Percentiles rank a stretch among this genome's conserved stretches.
phyloP scores from a whole-genome alignment of 1,140 invertebrate species.

The Ladona fulva region DNA sequence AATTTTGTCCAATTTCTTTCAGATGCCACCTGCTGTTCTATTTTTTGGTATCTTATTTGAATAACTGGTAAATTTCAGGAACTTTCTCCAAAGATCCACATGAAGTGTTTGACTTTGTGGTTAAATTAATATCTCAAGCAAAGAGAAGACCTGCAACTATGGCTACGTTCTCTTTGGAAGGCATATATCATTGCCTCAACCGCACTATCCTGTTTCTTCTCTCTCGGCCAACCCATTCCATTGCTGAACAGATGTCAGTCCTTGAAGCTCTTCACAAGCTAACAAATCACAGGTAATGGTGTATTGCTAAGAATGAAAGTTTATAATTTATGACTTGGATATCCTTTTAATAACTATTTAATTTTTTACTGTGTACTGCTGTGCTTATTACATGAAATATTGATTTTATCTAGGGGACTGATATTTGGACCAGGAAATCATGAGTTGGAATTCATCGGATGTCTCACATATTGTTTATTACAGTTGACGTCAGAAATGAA shows the following conservation, averaged over 20 bases:
- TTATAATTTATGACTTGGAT: conserved; percentile 17
- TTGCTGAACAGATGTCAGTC: conserved; percentile 84
- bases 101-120: conserved; percentile 91
- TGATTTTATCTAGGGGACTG: conserved; percentile 50
- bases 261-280: conserved; percentile 89
- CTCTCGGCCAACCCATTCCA: conserved; percentile 79
- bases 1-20: too few relatives aligned
- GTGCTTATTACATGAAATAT: not conserved
- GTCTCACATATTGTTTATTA: conserved; percentile 89
- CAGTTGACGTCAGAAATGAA: conserved; percentile 87
- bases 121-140: conserved; percentile 82
- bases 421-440: conserved; percentile 92
- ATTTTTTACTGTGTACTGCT: conserved; percentile 18
- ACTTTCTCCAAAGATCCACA: conserved; percentile 80
- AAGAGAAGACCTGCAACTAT: conserved; percentile 56
- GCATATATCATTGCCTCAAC: conserved; percentile 88
- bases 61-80: conserved; percentile 21
- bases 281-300: conserved; percentile 56
- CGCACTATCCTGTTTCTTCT: conserved; percentile 87
- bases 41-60: too few relatives aligned
- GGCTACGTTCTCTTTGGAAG: conserved; percentile 61
- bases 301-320: conserved; percentile 15
- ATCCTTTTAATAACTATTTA: conserved; percentile 18
- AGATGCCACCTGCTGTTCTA: too few relatives aligned
- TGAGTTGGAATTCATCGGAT: conserved; percentile 90